phyloP scores from a whole-genome alignment of 2,113 vertebrate genomes.

The Actenoides hombroni region DNA sequence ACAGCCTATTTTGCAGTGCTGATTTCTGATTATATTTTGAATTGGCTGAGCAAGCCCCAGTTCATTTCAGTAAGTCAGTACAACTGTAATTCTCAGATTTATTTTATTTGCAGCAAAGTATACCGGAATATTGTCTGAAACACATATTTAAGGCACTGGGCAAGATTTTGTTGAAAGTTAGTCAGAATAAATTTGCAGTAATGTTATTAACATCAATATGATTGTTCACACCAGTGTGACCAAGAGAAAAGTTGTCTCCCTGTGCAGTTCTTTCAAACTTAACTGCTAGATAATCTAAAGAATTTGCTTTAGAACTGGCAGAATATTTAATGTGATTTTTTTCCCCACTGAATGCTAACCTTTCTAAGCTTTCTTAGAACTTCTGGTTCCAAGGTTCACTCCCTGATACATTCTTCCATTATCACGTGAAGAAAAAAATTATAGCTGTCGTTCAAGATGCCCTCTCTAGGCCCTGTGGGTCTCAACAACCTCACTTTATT shows the following conservation, averaged over 20 bases:
- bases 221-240: background rate
- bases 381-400: background rate
- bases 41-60: background rate
- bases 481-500: background rate
- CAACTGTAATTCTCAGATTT: background rate
- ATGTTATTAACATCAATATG: background rate
- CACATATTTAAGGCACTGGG: background rate
- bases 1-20: background rate
- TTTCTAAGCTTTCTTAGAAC: background rate
- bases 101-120: background rate
- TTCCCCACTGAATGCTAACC: background rate
- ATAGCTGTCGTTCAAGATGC: background rate
- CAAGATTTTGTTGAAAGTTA: background rate
- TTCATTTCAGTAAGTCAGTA: background rate
- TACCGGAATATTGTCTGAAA: background rate
- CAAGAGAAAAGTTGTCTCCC: background rate
- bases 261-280: background rate
- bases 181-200: background rate
- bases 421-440: background rate
- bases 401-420: background rate
- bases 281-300: background rate
- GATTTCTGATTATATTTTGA: background rate
- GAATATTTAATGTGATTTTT: background rate
- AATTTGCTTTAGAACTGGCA: background rate
- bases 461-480: background rate